Evolutionary conservation across 2,888 invertebrate genomes (phyloP), one percentile per base, ranked within the genome.

Genomic region (Doris montereyensis): DNA sequence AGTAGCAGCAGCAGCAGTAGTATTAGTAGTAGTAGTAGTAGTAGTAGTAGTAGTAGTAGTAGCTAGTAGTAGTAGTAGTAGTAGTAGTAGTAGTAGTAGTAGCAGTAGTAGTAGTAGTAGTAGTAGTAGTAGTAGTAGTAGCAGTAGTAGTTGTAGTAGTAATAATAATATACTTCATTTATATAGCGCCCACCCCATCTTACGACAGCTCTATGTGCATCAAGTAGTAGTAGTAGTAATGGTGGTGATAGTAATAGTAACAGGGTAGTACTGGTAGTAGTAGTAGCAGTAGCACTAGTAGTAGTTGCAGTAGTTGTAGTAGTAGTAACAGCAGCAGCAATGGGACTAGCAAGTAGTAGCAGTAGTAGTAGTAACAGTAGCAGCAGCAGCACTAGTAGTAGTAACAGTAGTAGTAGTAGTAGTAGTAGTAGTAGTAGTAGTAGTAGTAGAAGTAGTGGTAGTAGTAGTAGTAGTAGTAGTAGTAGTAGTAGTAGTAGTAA

Each of bases 351-450:
- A 41, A n/a, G n/a, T n/a, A n/a, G n/a, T n/a, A n/a, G n/a, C n/a
- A 68, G 26, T 30, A 68, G 70, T 70, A 8, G 35, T 70, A 70
- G 70, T 30, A 70, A 28, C 26, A 65, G 67, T 65, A 65, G 67
- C 8, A 65, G 67, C 2, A 3, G 10, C 8, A 65, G 67, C 2
- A 21, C 2, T 28, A 65, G 24, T 28, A 65, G 67, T 28, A 65
- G 67, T 52, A 73, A 24, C 28, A 73, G 24, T 10, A 73, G 52
- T 28, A 73, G 72, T 17, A 73, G 26, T 30, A 73, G 21, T 30
- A 73, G 72, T 30, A 73, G 41, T 28, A 73, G 72, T n/a, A 73
- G 57, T 28, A 73, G 52, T 28, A 73, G 52, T 28, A 73, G 72
- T 28, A 73, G 41, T 73, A 52, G 41, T 52, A 71, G 71, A 35